These are phyloP conservation scores for Bergia sp. DNA, from an alignment of 92 coral and sea anemone genomes.

Conservation along the genomic window DNA sequence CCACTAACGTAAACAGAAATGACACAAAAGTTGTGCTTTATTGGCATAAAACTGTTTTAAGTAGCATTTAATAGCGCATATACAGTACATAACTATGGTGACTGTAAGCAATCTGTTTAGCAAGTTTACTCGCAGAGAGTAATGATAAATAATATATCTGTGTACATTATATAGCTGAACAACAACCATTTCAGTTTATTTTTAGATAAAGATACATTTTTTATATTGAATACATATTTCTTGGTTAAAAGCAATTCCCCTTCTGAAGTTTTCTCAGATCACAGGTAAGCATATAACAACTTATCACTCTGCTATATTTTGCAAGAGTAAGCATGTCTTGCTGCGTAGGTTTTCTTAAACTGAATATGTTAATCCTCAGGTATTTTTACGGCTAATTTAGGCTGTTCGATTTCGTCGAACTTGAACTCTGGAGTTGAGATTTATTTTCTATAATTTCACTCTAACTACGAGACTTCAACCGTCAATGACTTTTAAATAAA, in stretches of 20 bases:
- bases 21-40: background rate
- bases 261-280: background rate
- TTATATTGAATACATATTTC: too few relatives aligned
- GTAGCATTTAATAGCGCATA: background rate
- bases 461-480: background rate
- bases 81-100: background rate
- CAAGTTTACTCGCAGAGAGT: background rate
- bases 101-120: constrained; percentile 3
- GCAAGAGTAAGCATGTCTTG: background rate
- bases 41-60: background rate
- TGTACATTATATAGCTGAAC: background rate
- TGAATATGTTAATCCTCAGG: background rate
- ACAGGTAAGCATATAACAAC: background rate
- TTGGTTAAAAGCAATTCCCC: background rate
- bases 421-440: background rate
- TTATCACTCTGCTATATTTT: background rate
- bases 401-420: background rate
- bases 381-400: background rate
- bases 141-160: background rate
- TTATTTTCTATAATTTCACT: background rate
- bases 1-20: background rate
- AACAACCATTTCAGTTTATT: background rate
- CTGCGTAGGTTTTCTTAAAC: background rate
- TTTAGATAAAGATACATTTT: too few relatives aligned
- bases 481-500: background rate